Evolutionary conservation across 2,797 vertebrate genomes (phyloP).

Genomic region (Acridotheres tristis): DNA sequence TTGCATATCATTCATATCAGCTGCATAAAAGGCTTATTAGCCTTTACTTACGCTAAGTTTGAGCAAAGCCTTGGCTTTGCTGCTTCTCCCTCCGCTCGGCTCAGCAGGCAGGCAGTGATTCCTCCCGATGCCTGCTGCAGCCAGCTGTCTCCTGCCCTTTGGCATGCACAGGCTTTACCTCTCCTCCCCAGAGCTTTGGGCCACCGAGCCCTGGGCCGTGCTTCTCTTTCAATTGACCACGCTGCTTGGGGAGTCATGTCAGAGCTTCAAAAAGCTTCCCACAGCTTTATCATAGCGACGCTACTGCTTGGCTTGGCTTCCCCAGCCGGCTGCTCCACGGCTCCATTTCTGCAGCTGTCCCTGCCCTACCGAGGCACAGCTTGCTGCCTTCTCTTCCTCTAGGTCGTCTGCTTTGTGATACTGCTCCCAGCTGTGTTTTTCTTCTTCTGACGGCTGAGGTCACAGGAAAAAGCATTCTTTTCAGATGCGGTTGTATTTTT

Average conservation of each 20-base stretch:
- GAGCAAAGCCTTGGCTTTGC: not conserved
- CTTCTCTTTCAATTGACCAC: slow-evolving; percentile 11
- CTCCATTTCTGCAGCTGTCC: slow-evolving; percentile 57
- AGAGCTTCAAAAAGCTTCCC: slow-evolving; percentile 55
- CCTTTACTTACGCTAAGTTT: not conserved
- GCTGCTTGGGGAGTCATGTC: not conserved
- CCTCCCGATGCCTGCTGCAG: not conserved
- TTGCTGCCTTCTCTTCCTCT: slow-evolving; percentile 52
- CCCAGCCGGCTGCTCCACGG: not conserved
- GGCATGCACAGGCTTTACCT: not conserved
- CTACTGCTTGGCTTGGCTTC: slow-evolving; percentile 52
- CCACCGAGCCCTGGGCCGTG: not conserved
- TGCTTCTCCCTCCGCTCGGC: not conserved
- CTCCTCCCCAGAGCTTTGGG: not conserved
- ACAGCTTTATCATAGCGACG: not conserved
- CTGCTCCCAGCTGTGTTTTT: slow-evolving; percentile 65
- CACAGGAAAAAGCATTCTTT: slow-evolving; percentile 43
- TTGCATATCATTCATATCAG: not conserved
- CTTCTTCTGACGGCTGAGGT: slow-evolving; percentile 30
- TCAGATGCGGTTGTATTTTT: not conserved
- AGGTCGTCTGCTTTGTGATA: slow-evolving; percentile 35
- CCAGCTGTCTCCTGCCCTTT: slow-evolving; percentile 30
- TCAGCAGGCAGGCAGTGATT: not conserved
- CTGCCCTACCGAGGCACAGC: slow-evolving; percentile 48
- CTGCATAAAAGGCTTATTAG: not conserved